Base-by-base conservation (phyloP, 2,888 invertebrate species). In the Latheticus oryzae region DNA sequence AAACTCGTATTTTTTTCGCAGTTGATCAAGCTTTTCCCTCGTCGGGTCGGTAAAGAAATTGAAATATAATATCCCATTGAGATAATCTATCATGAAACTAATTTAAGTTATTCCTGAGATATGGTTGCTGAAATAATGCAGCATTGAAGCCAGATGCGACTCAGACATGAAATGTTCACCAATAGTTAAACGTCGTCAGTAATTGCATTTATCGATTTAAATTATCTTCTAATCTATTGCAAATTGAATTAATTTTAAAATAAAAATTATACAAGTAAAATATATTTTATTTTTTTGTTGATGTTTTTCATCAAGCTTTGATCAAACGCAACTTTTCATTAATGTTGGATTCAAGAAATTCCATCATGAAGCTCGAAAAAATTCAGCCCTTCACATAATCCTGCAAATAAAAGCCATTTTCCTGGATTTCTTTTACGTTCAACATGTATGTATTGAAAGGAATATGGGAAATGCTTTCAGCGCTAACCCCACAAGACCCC, bases 381-480 rank as follows among this genome's bases (percentile, higher is more conserved):
- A 35, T 17, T 35, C 35, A 35, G 17, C 19, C 16, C 35, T 40
- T 40, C 24, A 24, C 35, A 35, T 15, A 35, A 16, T 17, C 23
- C 23, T 16, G 26, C 26, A 42, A 42, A 42, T 42, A 42, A 42
- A 26, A 26, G 11, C 26, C 26, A 24, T 42, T 42, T 42, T 13
- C 26, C 7, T 15, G 42, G 16, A 42, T 13, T 42, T 26, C 28
- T 42, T 42, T 26, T 13, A 15, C 15, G 28, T 24, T 13, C 26
- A 26, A 9, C 42, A 26, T 42, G 15, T 26, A 26, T 11, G 24
- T 42, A 42, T 42, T 42, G 42, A 42, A 42, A 42, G 15, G 42
- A 42, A 42, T 42, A 42, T 26, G 26, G 24, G 13, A 26, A 26
- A 16, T 26, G 42, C 42, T 42, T 42, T 42, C 42, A 42, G 42